phyloP scores from a whole-genome alignment of 2,797 vertebrate species.

The Galagoides demidoff region DNA sequence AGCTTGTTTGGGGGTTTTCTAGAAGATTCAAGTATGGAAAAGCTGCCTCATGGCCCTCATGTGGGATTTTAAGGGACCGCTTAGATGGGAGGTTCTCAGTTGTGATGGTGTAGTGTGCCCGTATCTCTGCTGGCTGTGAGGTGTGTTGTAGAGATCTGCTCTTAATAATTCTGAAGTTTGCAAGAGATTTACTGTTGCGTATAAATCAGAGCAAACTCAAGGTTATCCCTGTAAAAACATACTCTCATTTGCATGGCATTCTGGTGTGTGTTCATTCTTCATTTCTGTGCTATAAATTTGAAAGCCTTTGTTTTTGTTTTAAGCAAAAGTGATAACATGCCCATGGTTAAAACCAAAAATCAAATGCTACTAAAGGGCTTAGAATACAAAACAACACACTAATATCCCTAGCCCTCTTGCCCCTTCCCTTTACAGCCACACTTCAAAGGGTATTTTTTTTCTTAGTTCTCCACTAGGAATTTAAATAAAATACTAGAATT shows the following conservation, averaged over 20 bases:
- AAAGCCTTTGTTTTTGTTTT: not conserved
- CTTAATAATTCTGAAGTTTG: not conserved
- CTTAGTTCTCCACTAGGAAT: too few species aligned
- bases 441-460: not conserved
- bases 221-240: not conserved
- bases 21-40: not conserved
- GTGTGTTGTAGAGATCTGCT: not conserved
- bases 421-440: not conserved
- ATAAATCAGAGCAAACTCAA: not conserved
- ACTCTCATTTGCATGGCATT: not conserved
- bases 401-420: too few species aligned
- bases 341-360: not conserved
- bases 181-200: not conserved
- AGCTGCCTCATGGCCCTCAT: not conserved
- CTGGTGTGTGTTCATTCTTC: not conserved
- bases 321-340: not conserved
- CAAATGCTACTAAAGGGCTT: not conserved
- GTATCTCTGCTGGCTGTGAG: not conserved
- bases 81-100: not conserved
- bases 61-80: not conserved
- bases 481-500: too few species aligned
- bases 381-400: not conserved
- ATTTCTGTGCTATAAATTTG: not conserved
- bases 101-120: too few species aligned
- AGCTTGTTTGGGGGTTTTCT: not conserved